Percentiles rank a stretch among this genome's conserved stretches.
Conservation (phyloP, 1,140 invertebrate genomes). For the Mycetomoellerius zeteki region DNA sequence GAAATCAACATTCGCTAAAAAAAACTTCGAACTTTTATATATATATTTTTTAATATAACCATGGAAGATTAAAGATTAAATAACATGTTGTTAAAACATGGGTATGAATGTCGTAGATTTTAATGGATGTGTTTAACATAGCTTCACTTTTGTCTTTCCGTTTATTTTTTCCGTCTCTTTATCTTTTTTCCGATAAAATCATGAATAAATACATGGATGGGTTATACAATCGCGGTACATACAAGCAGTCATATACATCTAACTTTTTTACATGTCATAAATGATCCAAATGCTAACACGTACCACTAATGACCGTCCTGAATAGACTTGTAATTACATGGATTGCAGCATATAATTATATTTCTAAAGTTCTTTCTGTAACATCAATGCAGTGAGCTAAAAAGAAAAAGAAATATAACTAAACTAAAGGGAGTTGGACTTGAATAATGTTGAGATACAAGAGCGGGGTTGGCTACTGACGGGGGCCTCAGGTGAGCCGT, state of each 20-base stretch:
- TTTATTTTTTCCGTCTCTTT: neutral
- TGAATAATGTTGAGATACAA: constrained; percentile 84
- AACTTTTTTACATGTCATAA: neutral
- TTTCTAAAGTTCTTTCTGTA: constrained; percentile 35
- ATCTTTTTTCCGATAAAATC: neutral
- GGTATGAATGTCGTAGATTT: neutral
- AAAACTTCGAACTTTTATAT: neutral
- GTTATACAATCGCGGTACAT: neutral
- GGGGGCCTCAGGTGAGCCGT: constrained; percentile 85
- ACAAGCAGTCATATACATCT: neutral
- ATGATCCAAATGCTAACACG: constrained; percentile 12
- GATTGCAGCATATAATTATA: constrained; percentile 7
- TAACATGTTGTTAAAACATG: neutral
- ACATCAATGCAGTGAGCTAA: constrained; percentile 20
- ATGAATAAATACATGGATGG: neutral
- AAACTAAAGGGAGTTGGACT: constrained; percentile 84
- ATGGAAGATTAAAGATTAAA: neutral
- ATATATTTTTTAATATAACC: neutral
- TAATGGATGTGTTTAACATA: neutral
- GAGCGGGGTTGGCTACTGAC: constrained; percentile 80
- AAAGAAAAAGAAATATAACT: constrained; percentile 27
- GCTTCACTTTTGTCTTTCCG: neutral
- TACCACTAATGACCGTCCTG: neutral
- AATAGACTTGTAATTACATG: constrained; percentile 27
- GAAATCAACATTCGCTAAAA: neutral